A percentile compares a stretch with the other conserved stretches of the same genome.
These are phyloP conservation scores for Taeniopygia guttata DNA, from an alignment of 2,797 vertebrate genomes.

Conservation along the genomic window DNA sequence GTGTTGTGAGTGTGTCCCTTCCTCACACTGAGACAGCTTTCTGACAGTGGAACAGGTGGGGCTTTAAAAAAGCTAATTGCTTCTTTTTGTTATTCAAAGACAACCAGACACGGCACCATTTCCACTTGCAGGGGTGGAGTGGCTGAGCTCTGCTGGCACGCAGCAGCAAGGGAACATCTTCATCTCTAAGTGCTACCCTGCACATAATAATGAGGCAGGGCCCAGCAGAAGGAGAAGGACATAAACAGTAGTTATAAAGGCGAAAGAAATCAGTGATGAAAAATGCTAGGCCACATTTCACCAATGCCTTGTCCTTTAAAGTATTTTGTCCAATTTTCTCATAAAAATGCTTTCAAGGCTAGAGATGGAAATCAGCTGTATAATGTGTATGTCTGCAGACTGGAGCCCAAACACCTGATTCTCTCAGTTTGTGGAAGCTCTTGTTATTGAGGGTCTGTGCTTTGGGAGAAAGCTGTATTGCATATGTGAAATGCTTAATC, in stretches of 20 bases:
- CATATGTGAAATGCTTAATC: not conserved
- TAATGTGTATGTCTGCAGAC: not conserved
- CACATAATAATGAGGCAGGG: not conserved
- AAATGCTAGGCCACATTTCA: not conserved
- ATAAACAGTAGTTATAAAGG: not conserved
- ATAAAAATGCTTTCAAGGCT: not conserved
- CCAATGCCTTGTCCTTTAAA: not conserved
- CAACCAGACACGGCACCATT: accelerated
- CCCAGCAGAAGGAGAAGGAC: not conserved
- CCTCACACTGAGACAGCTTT: not conserved
- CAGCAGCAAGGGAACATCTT: not conserved
- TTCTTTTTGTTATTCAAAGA: not conserved
- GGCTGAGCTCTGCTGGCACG: not conserved
- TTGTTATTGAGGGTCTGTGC: not conserved
- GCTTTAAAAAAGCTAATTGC: not conserved
- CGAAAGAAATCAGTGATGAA: not conserved
- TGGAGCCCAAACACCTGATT: not conserved
- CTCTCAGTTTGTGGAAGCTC: not conserved
- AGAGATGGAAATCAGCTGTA: not conserved
- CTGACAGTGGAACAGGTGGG: not conserved
- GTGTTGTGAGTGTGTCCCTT: not conserved
- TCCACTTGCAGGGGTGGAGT: not conserved
- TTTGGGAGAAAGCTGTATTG: not conserved
- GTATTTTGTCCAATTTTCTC: not conserved
- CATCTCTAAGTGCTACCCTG: not conserved